These are phyloP conservation scores for Petrocephalus zakoni DNA, from an alignment of 2,113 vertebrate species.

Conservation along the genomic window DNA sequence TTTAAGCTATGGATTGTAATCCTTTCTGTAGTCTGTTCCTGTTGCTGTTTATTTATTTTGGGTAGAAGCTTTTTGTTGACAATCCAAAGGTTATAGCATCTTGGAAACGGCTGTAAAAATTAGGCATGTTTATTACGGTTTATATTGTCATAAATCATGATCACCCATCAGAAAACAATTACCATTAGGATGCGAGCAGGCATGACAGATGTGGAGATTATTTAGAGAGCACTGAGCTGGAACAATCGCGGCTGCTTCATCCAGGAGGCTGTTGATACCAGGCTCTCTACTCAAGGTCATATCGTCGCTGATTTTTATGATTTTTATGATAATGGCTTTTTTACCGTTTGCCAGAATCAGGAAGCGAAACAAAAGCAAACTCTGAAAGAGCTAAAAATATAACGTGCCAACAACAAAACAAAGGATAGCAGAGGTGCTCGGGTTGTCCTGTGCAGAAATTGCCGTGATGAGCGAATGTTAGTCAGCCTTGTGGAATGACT, in stretches of 20 bases:
- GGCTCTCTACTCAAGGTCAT: constrained; percentile 18
- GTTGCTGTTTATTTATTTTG: constrained; percentile 19
- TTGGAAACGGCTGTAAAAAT: constrained; percentile 21
- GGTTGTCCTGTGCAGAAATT: not conserved
- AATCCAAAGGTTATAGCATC: constrained; percentile 19
- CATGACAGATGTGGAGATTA: constrained; percentile 28
- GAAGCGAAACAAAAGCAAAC: not conserved
- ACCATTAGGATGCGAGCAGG: constrained; percentile 14
- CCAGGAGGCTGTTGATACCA: not conserved
- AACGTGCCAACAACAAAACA: not conserved
- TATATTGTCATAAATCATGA: constrained; percentile 23
- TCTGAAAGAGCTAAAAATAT: not conserved
- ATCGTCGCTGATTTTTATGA: not conserved
- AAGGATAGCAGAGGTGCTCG: not conserved
- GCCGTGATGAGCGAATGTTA: not conserved
- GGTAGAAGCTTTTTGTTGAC: not conserved
- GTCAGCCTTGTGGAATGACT: not conserved
- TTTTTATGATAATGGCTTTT: not conserved
- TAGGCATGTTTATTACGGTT: constrained; percentile 16
- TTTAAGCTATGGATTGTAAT: not conserved
- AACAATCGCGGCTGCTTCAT: constrained; percentile 4
- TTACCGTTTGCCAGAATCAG: not conserved
- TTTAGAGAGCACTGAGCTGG: constrained; percentile 16
- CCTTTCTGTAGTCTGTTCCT: not conserved
- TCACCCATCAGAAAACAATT: constrained; percentile 22